These are phyloP conservation scores for Coreoperca whiteheadi DNA, from an alignment of 2,113 vertebrate genomes.

Conservation along the genomic window DNA sequence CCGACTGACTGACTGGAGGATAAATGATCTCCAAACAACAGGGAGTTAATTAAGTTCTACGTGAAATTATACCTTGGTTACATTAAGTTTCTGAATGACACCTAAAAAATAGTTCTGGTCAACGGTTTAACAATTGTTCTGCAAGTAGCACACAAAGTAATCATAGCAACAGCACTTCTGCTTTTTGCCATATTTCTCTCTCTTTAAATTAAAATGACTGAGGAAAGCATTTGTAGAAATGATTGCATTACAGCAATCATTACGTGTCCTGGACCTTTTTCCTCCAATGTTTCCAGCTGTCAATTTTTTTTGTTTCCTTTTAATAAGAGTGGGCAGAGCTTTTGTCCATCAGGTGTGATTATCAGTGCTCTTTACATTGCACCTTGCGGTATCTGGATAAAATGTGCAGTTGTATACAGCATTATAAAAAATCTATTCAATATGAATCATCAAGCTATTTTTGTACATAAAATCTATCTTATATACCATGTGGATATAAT, in stretches of 20 bases:
- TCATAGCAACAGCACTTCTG: not conserved
- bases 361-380: too few relatives aligned
- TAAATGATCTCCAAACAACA: not conserved
- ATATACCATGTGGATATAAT: too few relatives aligned
- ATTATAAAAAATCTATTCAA: too few relatives aligned
- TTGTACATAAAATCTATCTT: too few relatives aligned
- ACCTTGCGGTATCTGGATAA: too few relatives aligned
- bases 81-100: not conserved
- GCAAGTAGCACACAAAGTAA: not conserved
- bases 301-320: too few relatives aligned
- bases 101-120: not conserved
- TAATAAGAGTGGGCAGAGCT: too few relatives aligned
- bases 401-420: too few relatives aligned
- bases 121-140: not conserved
- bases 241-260: not conserved
- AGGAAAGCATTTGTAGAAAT: not conserved
- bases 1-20: not conserved
- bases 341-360: too few relatives aligned
- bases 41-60: not conserved
- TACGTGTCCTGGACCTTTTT: not conserved
- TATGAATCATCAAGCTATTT: too few relatives aligned
- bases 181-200: not conserved
- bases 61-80: not conserved
- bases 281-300: not conserved
- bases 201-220: not conserved